Conservation (phyloP, 2,113 vertebrate species). For the Vimba vimba region DNA sequence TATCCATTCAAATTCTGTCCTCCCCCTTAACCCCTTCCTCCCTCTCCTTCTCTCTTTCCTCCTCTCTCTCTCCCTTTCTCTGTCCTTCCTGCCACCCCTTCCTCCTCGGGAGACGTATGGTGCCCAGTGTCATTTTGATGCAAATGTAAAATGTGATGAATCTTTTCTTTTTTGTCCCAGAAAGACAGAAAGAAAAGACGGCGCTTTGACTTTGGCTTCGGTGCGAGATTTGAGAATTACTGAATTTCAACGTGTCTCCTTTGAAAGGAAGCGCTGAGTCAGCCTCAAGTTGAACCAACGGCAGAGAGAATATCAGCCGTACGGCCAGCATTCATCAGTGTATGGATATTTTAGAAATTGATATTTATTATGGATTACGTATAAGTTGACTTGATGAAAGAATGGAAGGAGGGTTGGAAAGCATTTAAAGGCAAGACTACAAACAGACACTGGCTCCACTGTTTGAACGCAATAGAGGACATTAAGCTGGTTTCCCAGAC, state of each 20-base stretch:
- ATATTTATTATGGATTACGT: constrained; percentile 15
- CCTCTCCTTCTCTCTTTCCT: constrained; percentile 45
- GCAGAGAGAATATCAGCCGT: background rate
- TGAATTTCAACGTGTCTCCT: constrained; percentile 38
- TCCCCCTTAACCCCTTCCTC: constrained; percentile 46
- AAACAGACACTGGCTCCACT: constrained; percentile 19
- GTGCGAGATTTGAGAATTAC: constrained; percentile 44
- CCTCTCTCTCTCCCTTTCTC: constrained; percentile 56
- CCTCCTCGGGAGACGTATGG: constrained; percentile 71
- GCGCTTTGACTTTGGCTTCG: constrained; percentile 51
- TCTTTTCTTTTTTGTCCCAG: constrained; percentile 77
- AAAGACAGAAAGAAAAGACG: constrained; percentile 60
- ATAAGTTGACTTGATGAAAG: background rate
- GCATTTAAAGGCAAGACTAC: constrained; percentile 1
- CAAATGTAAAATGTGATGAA: constrained; percentile 83
- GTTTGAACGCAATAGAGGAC: constrained; percentile 23
- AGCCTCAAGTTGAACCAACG: constrained; percentile 12
- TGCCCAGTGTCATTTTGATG: constrained; percentile 82
- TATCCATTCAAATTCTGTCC: constrained; percentile 72
- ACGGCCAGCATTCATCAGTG: constrained; percentile 6
- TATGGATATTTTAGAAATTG: constrained; percentile 12
- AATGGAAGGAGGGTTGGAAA: constrained; percentile 2
- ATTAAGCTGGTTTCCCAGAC: constrained; percentile 33
- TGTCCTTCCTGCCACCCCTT: constrained; percentile 44
- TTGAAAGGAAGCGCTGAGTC: constrained; percentile 48